Conservation (phyloP, 2,797 vertebrate genomes). For the Halcyon badia region DNA sequence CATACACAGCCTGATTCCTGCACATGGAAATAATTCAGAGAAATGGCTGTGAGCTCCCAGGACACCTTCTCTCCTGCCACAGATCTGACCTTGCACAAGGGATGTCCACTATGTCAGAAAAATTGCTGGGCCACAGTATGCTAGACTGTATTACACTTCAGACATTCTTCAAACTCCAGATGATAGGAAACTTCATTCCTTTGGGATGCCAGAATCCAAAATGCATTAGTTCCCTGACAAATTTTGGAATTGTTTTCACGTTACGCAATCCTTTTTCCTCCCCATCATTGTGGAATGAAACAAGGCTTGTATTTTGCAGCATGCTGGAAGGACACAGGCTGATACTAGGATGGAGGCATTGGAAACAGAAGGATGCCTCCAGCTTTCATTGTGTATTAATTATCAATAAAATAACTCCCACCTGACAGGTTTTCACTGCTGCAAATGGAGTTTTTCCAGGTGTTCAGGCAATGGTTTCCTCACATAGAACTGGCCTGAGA, state of each 20-base stretch:
- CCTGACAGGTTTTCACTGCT: background rate
- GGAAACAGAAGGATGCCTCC: background rate
- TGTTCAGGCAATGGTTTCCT: background rate
- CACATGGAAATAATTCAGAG: background rate
- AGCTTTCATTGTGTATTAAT: background rate
- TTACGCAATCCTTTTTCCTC: background rate
- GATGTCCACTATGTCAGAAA: background rate
- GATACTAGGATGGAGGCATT: background rate
- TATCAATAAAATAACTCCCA: background rate
- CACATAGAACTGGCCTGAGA: background rate
- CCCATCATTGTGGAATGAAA: background rate
- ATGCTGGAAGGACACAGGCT: background rate
- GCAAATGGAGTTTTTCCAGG: background rate
- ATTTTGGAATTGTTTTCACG: background rate
- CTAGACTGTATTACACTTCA: background rate
- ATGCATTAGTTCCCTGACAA: accelerated
- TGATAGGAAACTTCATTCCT: background rate
- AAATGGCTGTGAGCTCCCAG: background rate
- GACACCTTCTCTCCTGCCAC: background rate
- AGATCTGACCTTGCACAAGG: background rate
- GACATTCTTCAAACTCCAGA: background rate
- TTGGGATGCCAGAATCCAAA: background rate
- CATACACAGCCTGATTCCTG: background rate
- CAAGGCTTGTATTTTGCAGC: background rate
- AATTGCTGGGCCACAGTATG: background rate